A percentile compares a stretch with the other conserved stretches of the same genome.
Conservation (phyloP, 2,113 vertebrate genomes). For the Vombatus ursinus region DNA sequence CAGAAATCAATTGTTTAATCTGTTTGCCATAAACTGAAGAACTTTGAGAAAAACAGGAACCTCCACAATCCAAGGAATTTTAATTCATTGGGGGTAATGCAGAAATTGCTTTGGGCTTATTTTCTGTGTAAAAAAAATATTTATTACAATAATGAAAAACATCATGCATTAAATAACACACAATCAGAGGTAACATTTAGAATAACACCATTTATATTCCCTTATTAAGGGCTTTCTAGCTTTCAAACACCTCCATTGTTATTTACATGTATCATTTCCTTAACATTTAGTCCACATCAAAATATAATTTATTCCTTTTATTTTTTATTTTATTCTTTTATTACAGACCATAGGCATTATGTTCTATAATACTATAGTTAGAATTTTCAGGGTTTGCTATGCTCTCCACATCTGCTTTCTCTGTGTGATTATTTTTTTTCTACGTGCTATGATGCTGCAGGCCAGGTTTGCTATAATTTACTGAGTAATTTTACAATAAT, state of each 20-base stretch:
- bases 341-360: neutral
- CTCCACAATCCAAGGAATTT: neutral
- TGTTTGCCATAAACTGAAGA: neutral
- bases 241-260: neutral
- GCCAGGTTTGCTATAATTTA: neutral
- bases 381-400: neutral
- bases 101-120: neutral
- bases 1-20: neutral
- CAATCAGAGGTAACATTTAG: neutral
- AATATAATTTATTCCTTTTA: neutral
- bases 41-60: neutral
- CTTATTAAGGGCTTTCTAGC: neutral
- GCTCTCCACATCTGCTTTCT: neutral
- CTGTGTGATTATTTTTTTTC: neutral
- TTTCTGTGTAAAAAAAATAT: neutral
- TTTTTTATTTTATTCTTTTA: no score
- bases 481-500: neutral
- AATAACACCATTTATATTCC: neutral
- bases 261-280: neutral
- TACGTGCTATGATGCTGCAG: neutral
- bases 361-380: neutral
- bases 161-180: neutral
- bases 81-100: neutral
- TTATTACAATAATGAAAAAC: neutral
- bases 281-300: neutral